These are phyloP conservation scores for Syncerus caffer DNA, from an alignment of 2,797 vertebrate genomes.

Conservation along the genomic window DNA sequence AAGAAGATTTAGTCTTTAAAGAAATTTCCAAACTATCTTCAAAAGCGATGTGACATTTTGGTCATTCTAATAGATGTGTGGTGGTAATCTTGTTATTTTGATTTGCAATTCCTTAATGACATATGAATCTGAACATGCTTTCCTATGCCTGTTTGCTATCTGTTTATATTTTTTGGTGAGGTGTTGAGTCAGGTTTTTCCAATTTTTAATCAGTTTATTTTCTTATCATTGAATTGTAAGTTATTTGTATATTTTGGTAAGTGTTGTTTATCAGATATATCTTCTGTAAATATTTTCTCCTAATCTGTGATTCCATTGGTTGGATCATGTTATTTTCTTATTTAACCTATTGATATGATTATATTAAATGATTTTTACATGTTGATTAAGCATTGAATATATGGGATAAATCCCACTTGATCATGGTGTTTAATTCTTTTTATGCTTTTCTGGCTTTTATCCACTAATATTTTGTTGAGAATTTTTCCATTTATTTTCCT, in stretches of 20 bases:
- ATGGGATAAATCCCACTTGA: neutral
- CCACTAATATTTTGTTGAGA: neutral
- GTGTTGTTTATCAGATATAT: neutral
- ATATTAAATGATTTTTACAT: neutral
- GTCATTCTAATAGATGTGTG: neutral
- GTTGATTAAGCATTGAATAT: neutral
- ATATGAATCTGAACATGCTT: neutral
- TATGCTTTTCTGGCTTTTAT: neutral
- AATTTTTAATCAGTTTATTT: neutral
- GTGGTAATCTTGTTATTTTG: neutral
- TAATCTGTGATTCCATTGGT: neutral
- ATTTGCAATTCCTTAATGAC: neutral
- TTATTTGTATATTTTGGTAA: neutral
- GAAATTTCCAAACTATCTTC: neutral
- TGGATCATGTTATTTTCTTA: neutral
- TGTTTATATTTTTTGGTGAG: neutral
- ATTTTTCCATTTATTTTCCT: neutral
- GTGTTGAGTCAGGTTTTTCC: neutral
- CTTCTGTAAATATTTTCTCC: neutral
- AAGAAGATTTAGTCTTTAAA: neutral
- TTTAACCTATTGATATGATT: neutral
- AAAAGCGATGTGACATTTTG: neutral
- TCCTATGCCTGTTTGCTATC: neutral
- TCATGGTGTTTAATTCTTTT: neutral
- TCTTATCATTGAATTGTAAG: neutral